Conservation (phyloP, 2,888 invertebrate species). For the Caenorhabditis virilis region DNA sequence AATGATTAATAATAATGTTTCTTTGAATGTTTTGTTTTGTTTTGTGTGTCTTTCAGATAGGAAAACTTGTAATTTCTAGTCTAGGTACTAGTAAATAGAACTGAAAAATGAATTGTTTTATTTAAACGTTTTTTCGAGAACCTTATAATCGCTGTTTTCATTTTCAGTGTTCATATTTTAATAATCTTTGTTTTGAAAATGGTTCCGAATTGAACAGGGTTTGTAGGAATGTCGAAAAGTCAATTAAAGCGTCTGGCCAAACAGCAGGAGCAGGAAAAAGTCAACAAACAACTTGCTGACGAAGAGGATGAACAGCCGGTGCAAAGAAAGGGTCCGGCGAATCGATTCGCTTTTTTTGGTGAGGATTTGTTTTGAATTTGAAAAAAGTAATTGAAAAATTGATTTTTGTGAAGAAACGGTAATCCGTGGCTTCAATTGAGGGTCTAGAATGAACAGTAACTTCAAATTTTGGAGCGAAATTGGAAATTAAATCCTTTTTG, state of each 20-base stretch:
- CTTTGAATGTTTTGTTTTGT: constrained; percentile 4
- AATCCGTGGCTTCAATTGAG: too few relatives aligned
- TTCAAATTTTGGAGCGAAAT: too few relatives aligned
- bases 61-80: constrained; percentile 2
- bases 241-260: constrained; percentile 49
- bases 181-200: too few relatives aligned
- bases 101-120: too few relatives aligned
- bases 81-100: too few relatives aligned
- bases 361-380: background rate
- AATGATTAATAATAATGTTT: background rate
- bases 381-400: background rate
- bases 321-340: constrained; percentile 31
- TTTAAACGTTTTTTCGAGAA: too few relatives aligned
- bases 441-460: too few relatives aligned
- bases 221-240: constrained; percentile 52
- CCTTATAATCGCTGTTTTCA: too few relatives aligned
- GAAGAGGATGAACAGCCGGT: constrained; percentile 23
- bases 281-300: constrained; percentile 8
- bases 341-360: constrained; percentile 39
- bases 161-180: too few relatives aligned
- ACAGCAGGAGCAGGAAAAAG: constrained; percentile 35
- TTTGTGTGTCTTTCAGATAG: background rate
- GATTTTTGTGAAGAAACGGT: background rate
- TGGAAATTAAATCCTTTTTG: too few relatives aligned
- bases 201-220: too few relatives aligned